Percentiles rank a stretch among this genome's conserved stretches.
Evolutionary conservation across 2,888 invertebrate genomes (phyloP).

Genomic region (Colostygia pectinataria): DNA sequence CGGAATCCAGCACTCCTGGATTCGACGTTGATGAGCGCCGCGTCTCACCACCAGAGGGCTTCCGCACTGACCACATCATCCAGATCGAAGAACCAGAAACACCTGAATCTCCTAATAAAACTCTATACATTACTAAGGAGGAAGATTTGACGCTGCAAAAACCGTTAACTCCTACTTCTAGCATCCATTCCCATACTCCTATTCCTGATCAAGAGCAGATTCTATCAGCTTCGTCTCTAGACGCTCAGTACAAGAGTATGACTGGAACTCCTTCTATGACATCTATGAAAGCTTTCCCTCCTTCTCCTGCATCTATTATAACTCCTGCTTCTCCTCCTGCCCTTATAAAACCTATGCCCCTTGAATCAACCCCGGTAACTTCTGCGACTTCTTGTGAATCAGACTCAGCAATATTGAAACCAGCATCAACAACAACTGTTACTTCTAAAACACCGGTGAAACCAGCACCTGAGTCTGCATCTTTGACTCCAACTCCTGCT

Average conservation of each 20-base stretch:
- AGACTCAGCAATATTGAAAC: slow-evolving; percentile 1
- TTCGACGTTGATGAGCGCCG: slow-evolving; percentile 43
- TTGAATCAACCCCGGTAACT: not conserved
- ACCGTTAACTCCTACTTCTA: slow-evolving; percentile 67
- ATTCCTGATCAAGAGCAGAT: slow-evolving; percentile 54
- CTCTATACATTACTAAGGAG: slow-evolving; percentile 61
- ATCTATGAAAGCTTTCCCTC: not conserved
- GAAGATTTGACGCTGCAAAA: slow-evolving; percentile 63
- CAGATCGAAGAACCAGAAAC: slow-evolving; percentile 65
- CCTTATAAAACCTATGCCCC: no score
- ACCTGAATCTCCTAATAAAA: slow-evolving; percentile 58
- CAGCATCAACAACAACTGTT: not conserved
- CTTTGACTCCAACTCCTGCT: slow-evolving; percentile 7
- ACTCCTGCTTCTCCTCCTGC: not conserved
- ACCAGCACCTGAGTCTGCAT: not conserved
- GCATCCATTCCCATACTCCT: slow-evolving; percentile 41
- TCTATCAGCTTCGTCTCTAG: slow-evolving; percentile 64
- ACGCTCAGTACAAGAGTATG: slow-evolving; percentile 52
- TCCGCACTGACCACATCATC: slow-evolving; percentile 50
- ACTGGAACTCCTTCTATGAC: slow-evolving; percentile 28
- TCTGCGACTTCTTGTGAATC: not conserved
- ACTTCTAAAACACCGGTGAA: slow-evolving; percentile 2
- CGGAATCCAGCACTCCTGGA: slow-evolving; percentile 57
- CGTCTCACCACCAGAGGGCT: slow-evolving; percentile 51
- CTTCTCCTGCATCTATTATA: not conserved